These are phyloP conservation scores for Taphrorychus bicolor DNA, from an alignment of 2,888 invertebrate species.

Conservation along the genomic window DNA sequence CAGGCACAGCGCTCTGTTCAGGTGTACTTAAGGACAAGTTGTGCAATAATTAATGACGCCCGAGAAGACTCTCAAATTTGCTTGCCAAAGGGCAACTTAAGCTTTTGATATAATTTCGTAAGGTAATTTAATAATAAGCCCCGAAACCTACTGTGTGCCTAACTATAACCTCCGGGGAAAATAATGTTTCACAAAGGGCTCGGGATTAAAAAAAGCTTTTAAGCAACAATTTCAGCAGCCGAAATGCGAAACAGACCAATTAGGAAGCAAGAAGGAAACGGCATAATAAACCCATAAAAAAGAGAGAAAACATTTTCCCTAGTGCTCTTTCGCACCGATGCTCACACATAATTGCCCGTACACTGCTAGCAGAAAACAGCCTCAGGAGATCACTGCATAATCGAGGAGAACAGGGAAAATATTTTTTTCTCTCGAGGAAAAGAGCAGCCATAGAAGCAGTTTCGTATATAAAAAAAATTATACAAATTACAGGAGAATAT, in stretches of 20 bases:
- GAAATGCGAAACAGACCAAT: neutral
- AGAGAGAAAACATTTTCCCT: neutral
- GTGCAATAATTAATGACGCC: neutral
- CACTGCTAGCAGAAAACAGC: neutral
- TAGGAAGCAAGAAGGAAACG: slow-evolving; percentile 3
- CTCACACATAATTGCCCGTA: slow-evolving; percentile 7
- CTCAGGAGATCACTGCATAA: slow-evolving; percentile 1
- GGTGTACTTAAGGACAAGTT: too few relatives aligned
- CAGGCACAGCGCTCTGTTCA: too few relatives aligned
- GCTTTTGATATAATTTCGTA: too few relatives aligned
- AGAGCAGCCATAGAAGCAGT: too few relatives aligned
- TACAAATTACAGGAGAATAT: too few relatives aligned
- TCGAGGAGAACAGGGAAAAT: neutral
- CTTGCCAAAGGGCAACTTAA: neutral
- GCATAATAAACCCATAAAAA: slow-evolving; percentile 5
- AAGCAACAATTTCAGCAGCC: neutral
- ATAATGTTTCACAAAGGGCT: neutral
- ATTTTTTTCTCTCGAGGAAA: too few relatives aligned
- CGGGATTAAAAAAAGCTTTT: slow-evolving; percentile 3
- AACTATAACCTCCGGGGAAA: neutral
- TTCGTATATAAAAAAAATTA: too few relatives aligned
- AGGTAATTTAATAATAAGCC: neutral
- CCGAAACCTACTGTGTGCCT: neutral
- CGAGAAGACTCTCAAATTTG: neutral
- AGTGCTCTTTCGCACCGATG: neutral